These are phyloP conservation scores for Falco concolor DNA, from an alignment of 2,797 vertebrate species.

Conservation along the genomic window DNA sequence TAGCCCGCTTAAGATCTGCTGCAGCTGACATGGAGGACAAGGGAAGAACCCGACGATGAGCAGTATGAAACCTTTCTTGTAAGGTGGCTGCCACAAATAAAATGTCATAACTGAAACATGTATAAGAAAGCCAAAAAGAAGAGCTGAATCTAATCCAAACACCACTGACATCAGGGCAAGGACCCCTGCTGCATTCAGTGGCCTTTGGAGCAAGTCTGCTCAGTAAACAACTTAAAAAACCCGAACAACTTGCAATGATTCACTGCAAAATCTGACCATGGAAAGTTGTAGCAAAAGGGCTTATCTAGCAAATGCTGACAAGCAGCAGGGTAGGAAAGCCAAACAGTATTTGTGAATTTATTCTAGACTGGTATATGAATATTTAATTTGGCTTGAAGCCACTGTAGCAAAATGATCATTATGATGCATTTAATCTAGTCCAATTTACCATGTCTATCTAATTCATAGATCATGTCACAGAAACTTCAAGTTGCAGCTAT, in stretches of 20 bases:
- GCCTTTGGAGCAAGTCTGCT: conserved; percentile 1
- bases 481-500: conserved; percentile 21
- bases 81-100: background rate
- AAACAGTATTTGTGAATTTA: conserved; percentile 72
- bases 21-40: background rate
- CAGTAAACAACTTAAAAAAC: conserved; percentile 47
- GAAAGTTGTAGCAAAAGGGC: conserved; percentile 62
- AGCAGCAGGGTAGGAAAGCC: conserved; percentile 67
- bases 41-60: background rate
- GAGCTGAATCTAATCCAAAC: background rate
- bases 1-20: background rate
- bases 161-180: background rate
- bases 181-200: background rate
- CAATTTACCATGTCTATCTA: conserved; percentile 69
- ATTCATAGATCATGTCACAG: conserved; percentile 64
- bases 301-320: conserved; percentile 70
- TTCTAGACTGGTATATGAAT: conserved; percentile 71
- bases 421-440: conserved; percentile 67
- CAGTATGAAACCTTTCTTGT: background rate
- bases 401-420: conserved; percentile 68
- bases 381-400: conserved; percentile 71
- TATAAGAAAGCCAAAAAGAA: conserved; percentile 1
- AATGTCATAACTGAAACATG: background rate
- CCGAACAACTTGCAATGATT: conserved; percentile 33
- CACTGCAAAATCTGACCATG: conserved; percentile 65